These are phyloP conservation scores for Champsocephalus gunnari DNA, from an alignment of 2,797 vertebrate species.

Conservation along the genomic window DNA sequence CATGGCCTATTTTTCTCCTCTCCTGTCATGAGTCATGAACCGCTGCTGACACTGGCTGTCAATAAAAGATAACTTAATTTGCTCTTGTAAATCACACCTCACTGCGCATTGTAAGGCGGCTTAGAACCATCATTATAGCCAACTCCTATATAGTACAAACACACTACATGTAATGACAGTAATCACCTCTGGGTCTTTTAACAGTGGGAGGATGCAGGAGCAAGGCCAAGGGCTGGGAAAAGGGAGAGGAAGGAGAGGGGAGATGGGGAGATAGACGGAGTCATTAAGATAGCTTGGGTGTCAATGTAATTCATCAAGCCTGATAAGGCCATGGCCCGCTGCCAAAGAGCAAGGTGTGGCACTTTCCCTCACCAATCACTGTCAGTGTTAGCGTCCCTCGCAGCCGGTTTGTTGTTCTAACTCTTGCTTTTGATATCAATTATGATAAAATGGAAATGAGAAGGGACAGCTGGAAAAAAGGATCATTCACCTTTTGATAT, in stretches of 20 bases:
- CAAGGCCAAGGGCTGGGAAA: conserved; percentile 76
- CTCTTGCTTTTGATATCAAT: conserved; percentile 36
- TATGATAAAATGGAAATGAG: conserved; percentile 36
- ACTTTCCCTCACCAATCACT: conserved; percentile 72
- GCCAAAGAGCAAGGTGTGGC: conserved; percentile 78
- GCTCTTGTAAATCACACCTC: conserved; percentile 32
- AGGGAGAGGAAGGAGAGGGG: conserved; percentile 72
- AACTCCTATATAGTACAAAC: conserved; percentile 29
- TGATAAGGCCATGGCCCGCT: conserved; percentile 72
- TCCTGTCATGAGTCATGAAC: conserved; percentile 43
- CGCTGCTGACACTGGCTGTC: conserved; percentile 26
- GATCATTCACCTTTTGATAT: neutral
- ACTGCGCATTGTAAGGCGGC: conserved; percentile 30
- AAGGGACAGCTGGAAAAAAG: conserved; percentile 17
- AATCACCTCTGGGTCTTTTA: conserved; percentile 64
- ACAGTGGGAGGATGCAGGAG: conserved; percentile 68
- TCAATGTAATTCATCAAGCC: conserved; percentile 79
- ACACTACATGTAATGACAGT: conserved; percentile 32
- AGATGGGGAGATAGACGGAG: conserved; percentile 74
- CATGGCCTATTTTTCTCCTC: neutral
- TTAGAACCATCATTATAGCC: conserved; percentile 3
- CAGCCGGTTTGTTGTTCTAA: conserved; percentile 55
- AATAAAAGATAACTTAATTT: conserved; percentile 37
- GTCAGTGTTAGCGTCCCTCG: conserved; percentile 56
- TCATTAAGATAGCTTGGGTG: conserved; percentile 85